Base-by-base conservation (phyloP, 2,113 vertebrate species). In the Xyliphius kryptos region DNA sequence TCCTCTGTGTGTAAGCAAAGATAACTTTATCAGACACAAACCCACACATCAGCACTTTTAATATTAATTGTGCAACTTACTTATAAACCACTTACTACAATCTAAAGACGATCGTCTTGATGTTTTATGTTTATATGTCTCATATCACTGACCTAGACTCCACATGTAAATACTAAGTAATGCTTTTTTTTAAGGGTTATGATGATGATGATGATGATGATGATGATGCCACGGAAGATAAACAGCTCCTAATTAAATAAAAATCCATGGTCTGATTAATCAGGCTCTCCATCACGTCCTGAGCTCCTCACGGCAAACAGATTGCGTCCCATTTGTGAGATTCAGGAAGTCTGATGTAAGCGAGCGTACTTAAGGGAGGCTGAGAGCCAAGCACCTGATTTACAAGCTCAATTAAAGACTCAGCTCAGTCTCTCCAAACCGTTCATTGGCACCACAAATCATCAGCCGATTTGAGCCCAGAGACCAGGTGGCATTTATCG, bases 381-480 rank as follows among this genome's bases (percentile, higher is more conserved):
- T 16, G 41, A 37, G 53, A 63, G 53, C 57, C 44, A 47, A 19
- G 26, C 40, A 0, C 2, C 65, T 81, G 79, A 86, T 83, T 82
- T 80, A 84, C 77, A 61, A 48, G 32, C 53, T 56, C 75, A 83
- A 84, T 85, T 81, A 84, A 79, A 77, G 17, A 73, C 56, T 26
- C 22, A 43, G 46, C 59, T 81, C 68, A 71, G 55, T 52, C 57
- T 16, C 16, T 17, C 56, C 76, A 70, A 78, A 73, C 62, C 22
- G 63, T 68, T 74, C 63, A 56, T 56, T 47, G 21, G 63, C 68
- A 76, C 70, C 74, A 71, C 14, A 75, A 72, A 77, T 75, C 55
- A 70, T 26, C 67, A 65, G 63, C 20, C 32, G 44, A 54, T 43
- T 21, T 36, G 48, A 50, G 68, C 21, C 68, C 59, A 62, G 62